These are phyloP conservation scores for Myotis yumanensis DNA, from an alignment of 2,113 vertebrate species.

Conservation along the genomic window DNA sequence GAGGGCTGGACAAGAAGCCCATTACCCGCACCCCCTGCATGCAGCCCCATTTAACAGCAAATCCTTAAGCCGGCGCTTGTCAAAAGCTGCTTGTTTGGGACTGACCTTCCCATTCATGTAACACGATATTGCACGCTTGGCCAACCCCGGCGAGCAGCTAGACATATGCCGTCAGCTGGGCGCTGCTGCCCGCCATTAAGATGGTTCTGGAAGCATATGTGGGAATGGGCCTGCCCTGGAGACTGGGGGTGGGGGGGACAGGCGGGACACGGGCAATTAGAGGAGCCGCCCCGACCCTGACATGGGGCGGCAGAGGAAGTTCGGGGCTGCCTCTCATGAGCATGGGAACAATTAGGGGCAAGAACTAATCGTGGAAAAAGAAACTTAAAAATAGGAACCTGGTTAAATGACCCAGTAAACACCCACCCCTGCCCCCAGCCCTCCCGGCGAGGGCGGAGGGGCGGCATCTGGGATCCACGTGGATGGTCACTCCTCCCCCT, in stretches of 20 bases:
- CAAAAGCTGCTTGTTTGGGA: conserved; percentile 85
- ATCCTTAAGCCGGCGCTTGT: conserved; percentile 80
- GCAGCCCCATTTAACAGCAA: conserved; percentile 77
- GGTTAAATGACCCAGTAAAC: conserved; percentile 84
- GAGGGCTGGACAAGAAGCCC: conserved; percentile 67
- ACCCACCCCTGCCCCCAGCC: conserved; percentile 25
- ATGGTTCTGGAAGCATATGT: conserved; percentile 84
- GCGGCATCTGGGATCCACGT: conserved; percentile 85
- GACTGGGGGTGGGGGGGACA: conserved; percentile 78
- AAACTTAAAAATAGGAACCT: conserved; percentile 84
- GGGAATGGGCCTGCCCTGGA: conserved; percentile 80
- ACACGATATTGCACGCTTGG: conserved; percentile 81
- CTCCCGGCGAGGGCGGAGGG: conserved; percentile 58
- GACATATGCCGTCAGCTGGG: conserved; percentile 86
- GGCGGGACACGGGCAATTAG: conserved; percentile 85
- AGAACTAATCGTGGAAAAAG: conserved; percentile 84
- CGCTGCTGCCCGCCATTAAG: conserved; percentile 80
- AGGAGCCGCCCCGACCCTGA: conserved; percentile 74
- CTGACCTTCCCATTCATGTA: conserved; percentile 84
- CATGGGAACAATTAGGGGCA: conserved; percentile 89
- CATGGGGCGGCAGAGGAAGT: conserved; percentile 79
- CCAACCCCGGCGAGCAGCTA: conserved; percentile 76
- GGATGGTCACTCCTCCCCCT: conserved; percentile 67
- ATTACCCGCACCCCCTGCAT: conserved; percentile 48
- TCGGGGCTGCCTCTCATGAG: conserved; percentile 80